These are phyloP conservation scores for Ectemnius cavifrons DNA, from an alignment of 2,888 invertebrate species.

Conservation along the genomic window DNA sequence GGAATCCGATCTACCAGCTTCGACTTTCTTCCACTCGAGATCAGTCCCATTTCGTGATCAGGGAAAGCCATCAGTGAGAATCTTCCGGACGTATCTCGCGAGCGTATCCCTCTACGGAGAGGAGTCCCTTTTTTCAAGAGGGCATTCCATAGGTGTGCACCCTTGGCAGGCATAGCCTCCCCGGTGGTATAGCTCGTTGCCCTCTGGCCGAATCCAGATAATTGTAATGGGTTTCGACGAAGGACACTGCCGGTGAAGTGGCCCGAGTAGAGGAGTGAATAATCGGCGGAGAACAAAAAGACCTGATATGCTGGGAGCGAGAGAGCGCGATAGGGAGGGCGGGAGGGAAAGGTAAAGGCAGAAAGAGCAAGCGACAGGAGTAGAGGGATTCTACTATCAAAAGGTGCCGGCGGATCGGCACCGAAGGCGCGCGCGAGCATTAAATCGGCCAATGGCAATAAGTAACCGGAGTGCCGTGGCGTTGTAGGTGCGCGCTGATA, in stretches of 20 bases:
- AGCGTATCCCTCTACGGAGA: neutral
- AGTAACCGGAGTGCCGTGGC: constrained; percentile 76
- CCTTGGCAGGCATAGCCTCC: neutral
- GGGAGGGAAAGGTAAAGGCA: neutral
- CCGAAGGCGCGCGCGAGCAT: constrained; percentile 67
- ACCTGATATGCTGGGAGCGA: constrained; percentile 16
- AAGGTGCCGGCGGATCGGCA: constrained; percentile 67
- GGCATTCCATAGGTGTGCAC: constrained; percentile 1
- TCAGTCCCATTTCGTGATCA: constrained; percentile 33
- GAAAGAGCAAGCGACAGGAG: neutral
- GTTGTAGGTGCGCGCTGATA: constrained; percentile 78
- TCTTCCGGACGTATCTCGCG: neutral
- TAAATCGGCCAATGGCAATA: constrained; percentile 73
- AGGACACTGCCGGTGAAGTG: constrained; percentile 32
- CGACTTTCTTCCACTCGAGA: constrained; percentile 23
- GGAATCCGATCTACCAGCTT: constrained; percentile 55
- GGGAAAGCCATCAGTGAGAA: neutral
- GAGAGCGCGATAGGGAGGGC: constrained; percentile 14
- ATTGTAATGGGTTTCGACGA: constrained; percentile 64
- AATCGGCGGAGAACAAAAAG: constrained; percentile 4
- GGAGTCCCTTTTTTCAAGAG: constrained; percentile 7
- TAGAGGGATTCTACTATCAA: constrained; percentile 52
- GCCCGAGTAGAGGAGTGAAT: constrained; percentile 9
- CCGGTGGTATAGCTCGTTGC: constrained; percentile 14
- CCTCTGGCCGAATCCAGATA: constrained; percentile 47